Conservation (phyloP, 2,888 invertebrate species). For the Drosophila mulleri region DNA sequence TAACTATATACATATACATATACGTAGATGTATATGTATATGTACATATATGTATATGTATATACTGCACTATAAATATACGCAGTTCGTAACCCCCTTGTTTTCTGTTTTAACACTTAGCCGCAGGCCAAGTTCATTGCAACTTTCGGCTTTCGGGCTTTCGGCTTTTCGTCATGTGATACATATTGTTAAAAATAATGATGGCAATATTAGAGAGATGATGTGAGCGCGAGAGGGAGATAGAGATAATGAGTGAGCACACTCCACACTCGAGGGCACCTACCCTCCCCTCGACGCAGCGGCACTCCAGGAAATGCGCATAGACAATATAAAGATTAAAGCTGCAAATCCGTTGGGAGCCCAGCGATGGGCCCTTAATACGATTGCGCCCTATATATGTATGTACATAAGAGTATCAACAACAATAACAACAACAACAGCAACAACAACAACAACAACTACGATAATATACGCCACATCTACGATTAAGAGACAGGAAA, state of each 20-base stretch:
- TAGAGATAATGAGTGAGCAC: slow-evolving; percentile 37
- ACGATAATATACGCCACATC: slow-evolving; percentile 34
- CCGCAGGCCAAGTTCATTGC: slow-evolving; percentile 40
- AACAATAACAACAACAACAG: slow-evolving; percentile 48
- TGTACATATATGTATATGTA: background rate
- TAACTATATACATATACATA: background rate
- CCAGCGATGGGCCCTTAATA: slow-evolving; percentile 66
- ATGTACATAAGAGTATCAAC: slow-evolving; percentile 36
- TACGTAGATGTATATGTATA: no score
- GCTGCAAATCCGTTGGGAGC: slow-evolving; percentile 75
- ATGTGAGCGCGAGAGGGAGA: background rate
- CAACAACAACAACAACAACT: slow-evolving; percentile 41
- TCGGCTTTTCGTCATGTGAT: slow-evolving; percentile 62
- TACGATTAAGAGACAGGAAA: slow-evolving; percentile 45
- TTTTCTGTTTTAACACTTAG: background rate
- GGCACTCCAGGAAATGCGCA: slow-evolving; percentile 59
- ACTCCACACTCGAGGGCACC: slow-evolving; percentile 41
- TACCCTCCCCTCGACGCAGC: slow-evolving; percentile 28
- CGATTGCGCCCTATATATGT: slow-evolving; percentile 59
- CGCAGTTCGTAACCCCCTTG: background rate
- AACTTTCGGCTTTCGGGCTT: slow-evolving; percentile 64
- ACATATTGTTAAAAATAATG: slow-evolving; percentile 55
- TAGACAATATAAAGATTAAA: slow-evolving; percentile 76
- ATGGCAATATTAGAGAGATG: slow-evolving; percentile 46
- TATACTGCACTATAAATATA: background rate